Conservation (phyloP, 2,888 invertebrate species). For the Philonicus albiceps region DNA sequence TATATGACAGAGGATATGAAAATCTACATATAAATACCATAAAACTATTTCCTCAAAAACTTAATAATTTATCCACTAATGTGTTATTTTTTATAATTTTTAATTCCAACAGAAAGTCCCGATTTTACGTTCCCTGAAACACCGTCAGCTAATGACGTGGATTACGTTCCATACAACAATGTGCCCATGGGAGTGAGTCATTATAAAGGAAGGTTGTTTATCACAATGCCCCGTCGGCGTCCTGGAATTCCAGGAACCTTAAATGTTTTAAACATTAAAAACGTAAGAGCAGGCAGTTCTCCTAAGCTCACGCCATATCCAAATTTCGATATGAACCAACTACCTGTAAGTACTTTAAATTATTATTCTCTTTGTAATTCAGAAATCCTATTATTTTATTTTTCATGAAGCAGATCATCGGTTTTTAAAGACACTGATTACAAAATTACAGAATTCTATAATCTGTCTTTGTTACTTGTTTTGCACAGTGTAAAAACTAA, state of each 20-base stretch:
- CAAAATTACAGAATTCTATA: too few species aligned
- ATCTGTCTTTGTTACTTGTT: too few species aligned
- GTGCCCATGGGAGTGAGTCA: conserved; percentile 61
- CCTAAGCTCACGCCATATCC: conserved; percentile 60
- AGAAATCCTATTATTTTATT: too few species aligned
- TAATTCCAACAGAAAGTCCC: background rate
- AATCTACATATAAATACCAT: too few species aligned
- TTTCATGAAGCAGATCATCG: too few species aligned
- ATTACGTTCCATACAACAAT: conserved; percentile 60
- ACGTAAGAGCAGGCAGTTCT: conserved; percentile 50
- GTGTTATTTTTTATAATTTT: background rate
- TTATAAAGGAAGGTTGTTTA: conserved; percentile 69
- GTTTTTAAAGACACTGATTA: too few species aligned
- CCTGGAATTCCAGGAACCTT: conserved; percentile 71
- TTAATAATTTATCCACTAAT: background rate
- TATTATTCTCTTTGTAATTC: background rate
- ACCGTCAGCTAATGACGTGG: background rate
- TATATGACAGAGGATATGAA: background rate
- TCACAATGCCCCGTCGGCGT: conserved; percentile 77
- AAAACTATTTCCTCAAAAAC: background rate
- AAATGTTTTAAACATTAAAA: conserved; percentile 62
- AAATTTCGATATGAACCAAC: conserved; percentile 56
- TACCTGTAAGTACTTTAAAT: conserved; percentile 50
- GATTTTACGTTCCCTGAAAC: conserved; percentile 29
- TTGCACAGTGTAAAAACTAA: too few species aligned